These are phyloP conservation scores for Drosophila ercepeae DNA, from an alignment of 1,140 invertebrate genomes.

Conservation along the genomic window DNA sequence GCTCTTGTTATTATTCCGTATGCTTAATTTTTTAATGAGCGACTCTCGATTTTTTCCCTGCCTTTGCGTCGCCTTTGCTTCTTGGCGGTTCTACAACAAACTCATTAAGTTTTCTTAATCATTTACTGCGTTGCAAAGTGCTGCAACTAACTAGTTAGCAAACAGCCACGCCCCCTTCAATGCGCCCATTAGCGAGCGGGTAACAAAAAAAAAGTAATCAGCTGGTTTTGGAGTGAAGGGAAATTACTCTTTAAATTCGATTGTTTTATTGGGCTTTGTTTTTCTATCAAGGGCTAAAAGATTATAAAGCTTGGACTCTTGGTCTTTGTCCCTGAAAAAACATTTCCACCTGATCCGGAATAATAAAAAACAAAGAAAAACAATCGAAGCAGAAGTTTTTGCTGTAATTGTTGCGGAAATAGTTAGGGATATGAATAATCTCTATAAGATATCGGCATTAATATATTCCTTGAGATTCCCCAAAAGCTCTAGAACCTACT, in stretches of 20 bases:
- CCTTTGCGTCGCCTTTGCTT: conserved; percentile 26
- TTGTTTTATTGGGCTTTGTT: conserved; percentile 51
- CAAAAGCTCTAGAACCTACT: background rate
- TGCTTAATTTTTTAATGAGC: conserved; percentile 79
- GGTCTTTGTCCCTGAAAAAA: conserved; percentile 36
- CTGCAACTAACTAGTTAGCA: conserved; percentile 39
- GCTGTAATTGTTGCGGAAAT: conserved; percentile 28
- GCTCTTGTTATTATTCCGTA: conserved; percentile 55
- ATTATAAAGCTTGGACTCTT: conserved; percentile 14
- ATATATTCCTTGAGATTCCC: conserved; percentile 3
- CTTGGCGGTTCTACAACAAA: conserved; percentile 75
- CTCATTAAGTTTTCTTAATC: conserved; percentile 75
- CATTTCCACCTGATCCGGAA: conserved; percentile 9
- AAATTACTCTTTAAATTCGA: conserved; percentile 52
- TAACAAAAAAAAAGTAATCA: conserved; percentile 59
- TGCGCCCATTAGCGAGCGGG: conserved; percentile 48
- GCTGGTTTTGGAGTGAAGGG: conserved; percentile 67
- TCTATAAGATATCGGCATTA: too few relatives aligned
- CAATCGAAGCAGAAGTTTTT: background rate
- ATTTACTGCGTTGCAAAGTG: conserved; percentile 66
- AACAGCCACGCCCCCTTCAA: conserved; percentile 41
- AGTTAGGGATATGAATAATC: conserved; percentile 29
- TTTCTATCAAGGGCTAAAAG: conserved; percentile 19
- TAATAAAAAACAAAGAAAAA: background rate
- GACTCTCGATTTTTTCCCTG: conserved; percentile 41